Percentiles rank a stretch among this genome's conserved stretches.
These are phyloP conservation scores for Aleiodes alternator DNA, from an alignment of 2,888 invertebrate genomes.

Conservation along the genomic window DNA sequence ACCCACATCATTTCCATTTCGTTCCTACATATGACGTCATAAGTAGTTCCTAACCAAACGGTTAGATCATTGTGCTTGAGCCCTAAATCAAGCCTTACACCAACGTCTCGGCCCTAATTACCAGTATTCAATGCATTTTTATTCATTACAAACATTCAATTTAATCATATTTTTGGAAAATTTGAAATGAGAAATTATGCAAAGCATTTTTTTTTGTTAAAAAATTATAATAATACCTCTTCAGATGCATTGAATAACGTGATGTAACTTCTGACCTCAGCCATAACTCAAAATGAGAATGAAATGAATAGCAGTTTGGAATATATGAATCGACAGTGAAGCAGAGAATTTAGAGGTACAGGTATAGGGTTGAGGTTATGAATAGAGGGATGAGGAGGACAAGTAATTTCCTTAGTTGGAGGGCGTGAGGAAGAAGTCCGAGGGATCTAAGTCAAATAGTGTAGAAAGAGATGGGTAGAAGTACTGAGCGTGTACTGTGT, in stretches of 20 bases:
- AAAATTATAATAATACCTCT: too few relatives aligned
- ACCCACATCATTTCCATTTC: too few relatives aligned
- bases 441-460: background rate
- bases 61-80: too few relatives aligned
- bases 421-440: slow-evolving; percentile 67
- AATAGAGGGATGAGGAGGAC: slow-evolving; percentile 62
- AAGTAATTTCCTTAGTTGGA: slow-evolving; percentile 74
- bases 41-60: too few relatives aligned
- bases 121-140: too few relatives aligned
- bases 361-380: slow-evolving; percentile 34
- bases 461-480: slow-evolving; percentile 13
- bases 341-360: slow-evolving; percentile 30
- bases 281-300: background rate
- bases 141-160: background rate
- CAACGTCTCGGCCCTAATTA: too few relatives aligned
- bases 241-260: too few relatives aligned
- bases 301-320: slow-evolving; percentile 28
- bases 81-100: too few relatives aligned
- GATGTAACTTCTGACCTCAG: too few relatives aligned
- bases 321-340: slow-evolving; percentile 39
- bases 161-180: background rate
- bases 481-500: background rate
- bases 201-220: background rate
- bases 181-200: too few relatives aligned
- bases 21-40: too few relatives aligned